Base-by-base conservation (phyloP, 2,888 invertebrate genomes). In the Leptinotarsa tumamoca region DNA sequence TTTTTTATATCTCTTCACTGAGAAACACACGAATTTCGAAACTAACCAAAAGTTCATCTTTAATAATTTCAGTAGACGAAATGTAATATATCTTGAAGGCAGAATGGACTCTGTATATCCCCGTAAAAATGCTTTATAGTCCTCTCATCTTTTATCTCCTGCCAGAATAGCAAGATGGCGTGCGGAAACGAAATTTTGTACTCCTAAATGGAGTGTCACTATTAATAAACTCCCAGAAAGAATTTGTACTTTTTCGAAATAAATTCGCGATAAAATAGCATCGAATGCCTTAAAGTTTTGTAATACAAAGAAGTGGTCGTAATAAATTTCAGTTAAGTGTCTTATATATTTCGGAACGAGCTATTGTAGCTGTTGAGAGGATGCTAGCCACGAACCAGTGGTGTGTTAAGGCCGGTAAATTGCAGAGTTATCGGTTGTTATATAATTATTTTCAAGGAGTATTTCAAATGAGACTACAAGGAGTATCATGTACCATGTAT, bases 341-440 rank as follows among this genome's bases (percentile, higher is more conserved):
- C 82, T 84, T 83, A 83, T 83, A 83, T 83, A 83, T 84, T 84
- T 83, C 77, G 82, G 78, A 80, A 80, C 79, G 80, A 81, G 79
- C 79, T 78, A 81, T 82, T 82, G 83, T 82, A 78, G 77, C 78
- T 79, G 81, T 79, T 75, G 80, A 83, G 82, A 81, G 82, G 81
- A 81, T 82, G 82, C 81, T 82, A 80, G 82, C 80, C 79, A 69
- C 15, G 18, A 50, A 56, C 18, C 70, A 70, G 70, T 70, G 70
- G 21, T 58, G 58, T 70, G 56, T 58, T 49, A 2, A 7, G 23
- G 21, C 21, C 23, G 2, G 56, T 63, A 63, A 17, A 43, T 17
- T n/a, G 5, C 4, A 14, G 17, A n/a, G 5, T 13, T 15, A 52
- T 15, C 17, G 15, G 33, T 33, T 33, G 33, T 7, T 33, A 7